Evolutionary conservation across 1,140 invertebrate species (phyloP).

Genomic region (Cherax quadricarinatus): DNA sequence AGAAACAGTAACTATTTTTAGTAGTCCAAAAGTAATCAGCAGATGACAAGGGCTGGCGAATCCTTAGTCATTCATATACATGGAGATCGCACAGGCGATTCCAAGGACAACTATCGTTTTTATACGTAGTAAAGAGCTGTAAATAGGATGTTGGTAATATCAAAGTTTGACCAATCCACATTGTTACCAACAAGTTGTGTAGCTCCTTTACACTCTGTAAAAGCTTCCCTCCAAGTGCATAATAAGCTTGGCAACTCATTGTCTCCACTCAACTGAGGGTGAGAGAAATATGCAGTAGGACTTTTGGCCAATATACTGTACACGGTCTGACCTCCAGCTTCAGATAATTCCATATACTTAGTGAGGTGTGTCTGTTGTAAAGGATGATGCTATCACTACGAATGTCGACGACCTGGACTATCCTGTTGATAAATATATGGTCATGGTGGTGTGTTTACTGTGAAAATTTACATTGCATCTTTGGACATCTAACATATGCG

Average conservation of each 20-base stretch:
- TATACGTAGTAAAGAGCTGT: conserved; percentile 29
- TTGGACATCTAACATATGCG: no score
- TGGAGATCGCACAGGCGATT: conserved; percentile 26
- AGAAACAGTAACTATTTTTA: conserved; percentile 25
- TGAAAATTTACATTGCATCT: no score
- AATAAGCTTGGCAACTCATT: conserved; percentile 17
- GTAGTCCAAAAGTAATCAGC: conserved; percentile 33
- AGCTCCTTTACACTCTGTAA: conserved; percentile 50
- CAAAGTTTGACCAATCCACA: neutral
- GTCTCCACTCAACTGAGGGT: neutral
- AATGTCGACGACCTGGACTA: no score
- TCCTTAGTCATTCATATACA: conserved; percentile 32
- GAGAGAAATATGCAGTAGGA: conserved; percentile 13
- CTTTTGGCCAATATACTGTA: conserved; percentile 21
- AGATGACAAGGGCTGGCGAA: conserved; percentile 46
- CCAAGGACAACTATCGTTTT: conserved; percentile 36
- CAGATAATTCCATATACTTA: neutral
- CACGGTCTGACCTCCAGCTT: neutral
- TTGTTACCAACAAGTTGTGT: conserved; percentile 46
- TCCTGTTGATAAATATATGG: no score
- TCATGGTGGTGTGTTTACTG: no score
- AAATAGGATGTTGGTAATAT: conserved; percentile 16
- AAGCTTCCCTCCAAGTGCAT: conserved; percentile 25
- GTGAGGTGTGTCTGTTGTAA: no score
- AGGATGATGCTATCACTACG: no score